Conservation (phyloP, 1,140 invertebrate species). For the Belonocnema kinseyi region DNA sequence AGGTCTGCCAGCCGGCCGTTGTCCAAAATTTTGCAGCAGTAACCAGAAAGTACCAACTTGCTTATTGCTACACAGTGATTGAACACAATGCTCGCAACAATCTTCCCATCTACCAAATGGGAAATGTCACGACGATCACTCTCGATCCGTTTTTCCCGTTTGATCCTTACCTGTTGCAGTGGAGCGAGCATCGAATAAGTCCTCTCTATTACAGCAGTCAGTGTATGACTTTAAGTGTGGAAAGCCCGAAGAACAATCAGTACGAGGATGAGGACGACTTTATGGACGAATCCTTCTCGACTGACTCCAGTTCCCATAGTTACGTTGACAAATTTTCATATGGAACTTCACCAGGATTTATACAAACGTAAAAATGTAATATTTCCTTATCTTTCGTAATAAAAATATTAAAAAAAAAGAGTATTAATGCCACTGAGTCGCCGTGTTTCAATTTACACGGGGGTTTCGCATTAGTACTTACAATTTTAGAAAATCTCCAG, state of each 20-base stretch:
- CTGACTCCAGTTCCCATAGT: constrained; percentile 46
- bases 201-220: constrained; percentile 70
- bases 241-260: constrained; percentile 44
- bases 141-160: constrained; percentile 88
- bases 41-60: constrained; percentile 90
- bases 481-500: too few species aligned
- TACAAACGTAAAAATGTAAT: constrained; percentile 49
- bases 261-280: constrained; percentile 62
- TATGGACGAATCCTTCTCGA: constrained; percentile 62
- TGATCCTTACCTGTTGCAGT: constrained; percentile 84
- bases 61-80: constrained; percentile 93
- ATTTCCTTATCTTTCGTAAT: constrained; percentile 27
- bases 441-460: constrained; percentile 32
- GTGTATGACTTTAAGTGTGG: constrained; percentile 48
- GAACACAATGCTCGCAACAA: constrained; percentile 87
- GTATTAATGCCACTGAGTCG: constrained; percentile 31
- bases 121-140: constrained; percentile 69
- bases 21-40: constrained; percentile 90
- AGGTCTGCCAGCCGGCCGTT: constrained; percentile 85
- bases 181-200: constrained; percentile 69
- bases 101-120: constrained; percentile 77
- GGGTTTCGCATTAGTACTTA: background rate
- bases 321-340: constrained; percentile 63
- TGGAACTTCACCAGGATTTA: constrained; percentile 63
- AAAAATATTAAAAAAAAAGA: too few species aligned